These are phyloP conservation scores for Prosopocoilus inquinatus DNA, from an alignment of 2,888 invertebrate genomes.

Conservation along the genomic window DNA sequence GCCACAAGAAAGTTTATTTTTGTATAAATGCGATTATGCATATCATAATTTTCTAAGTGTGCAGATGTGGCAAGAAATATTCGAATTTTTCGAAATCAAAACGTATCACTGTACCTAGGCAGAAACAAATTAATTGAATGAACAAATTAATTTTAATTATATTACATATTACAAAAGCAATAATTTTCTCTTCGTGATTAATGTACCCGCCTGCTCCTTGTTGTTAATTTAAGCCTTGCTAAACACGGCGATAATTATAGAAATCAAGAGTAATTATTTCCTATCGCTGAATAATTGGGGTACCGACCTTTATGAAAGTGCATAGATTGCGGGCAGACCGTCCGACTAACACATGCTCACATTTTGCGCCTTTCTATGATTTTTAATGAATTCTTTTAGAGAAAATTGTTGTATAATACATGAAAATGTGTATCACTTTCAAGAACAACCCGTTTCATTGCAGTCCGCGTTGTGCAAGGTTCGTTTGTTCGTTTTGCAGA, in stretches of 20 bases:
- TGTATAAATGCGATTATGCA: too few species aligned
- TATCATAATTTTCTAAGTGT: too few species aligned
- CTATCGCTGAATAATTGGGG: slow-evolving; percentile 43
- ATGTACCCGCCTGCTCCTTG: too few species aligned
- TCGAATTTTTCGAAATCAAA: too few species aligned
- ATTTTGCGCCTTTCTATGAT: slow-evolving; percentile 7
- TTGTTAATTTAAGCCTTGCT: too few species aligned
- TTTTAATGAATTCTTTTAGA: slow-evolving; percentile 21
- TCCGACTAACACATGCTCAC: not conserved
- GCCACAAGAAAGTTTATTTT: too few species aligned
- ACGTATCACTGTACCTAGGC: too few species aligned
- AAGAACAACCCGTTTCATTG: slow-evolving; percentile 1
- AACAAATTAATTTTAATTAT: too few species aligned
- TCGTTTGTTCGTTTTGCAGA: not conserved
- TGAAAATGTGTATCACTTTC: slow-evolving; percentile 15
- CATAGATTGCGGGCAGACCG: slow-evolving; percentile 1
- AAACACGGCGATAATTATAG: slow-evolving; percentile 4
- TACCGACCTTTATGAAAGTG: slow-evolving; percentile 25
- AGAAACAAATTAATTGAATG: too few species aligned
- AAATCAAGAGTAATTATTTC: slow-evolving; percentile 37
- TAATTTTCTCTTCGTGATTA: too few species aligned
- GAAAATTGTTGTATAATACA: slow-evolving; percentile 22
- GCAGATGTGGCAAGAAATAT: too few species aligned
- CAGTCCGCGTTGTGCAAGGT: not conserved
- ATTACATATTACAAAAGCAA: too few species aligned